phyloP scores from a whole-genome alignment of 2,113 vertebrate species.

The Malurus melanocephalus region DNA sequence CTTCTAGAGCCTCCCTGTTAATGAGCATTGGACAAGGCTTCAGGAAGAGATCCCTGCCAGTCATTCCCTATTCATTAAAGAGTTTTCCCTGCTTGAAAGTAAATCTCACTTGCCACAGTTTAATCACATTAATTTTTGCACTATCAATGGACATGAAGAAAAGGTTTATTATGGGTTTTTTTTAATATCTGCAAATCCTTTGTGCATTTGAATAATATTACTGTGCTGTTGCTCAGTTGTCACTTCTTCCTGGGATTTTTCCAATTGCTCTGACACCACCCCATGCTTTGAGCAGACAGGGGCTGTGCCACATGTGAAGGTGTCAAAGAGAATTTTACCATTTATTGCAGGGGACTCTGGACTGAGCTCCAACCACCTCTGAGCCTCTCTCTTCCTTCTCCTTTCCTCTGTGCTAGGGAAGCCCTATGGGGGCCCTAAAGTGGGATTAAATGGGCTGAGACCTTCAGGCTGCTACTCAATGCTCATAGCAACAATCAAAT shows the following conservation, averaged over 20 bases:
- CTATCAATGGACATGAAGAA: neutral
- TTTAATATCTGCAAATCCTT: neutral
- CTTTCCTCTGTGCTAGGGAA: neutral
- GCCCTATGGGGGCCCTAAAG: neutral
- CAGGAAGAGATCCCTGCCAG: neutral
- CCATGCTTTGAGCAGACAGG: neutral
- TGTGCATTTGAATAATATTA: neutral
- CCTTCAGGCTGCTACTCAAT: neutral
- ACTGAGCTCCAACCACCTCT: neutral
- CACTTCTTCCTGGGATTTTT: neutral
- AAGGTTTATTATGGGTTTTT: neutral
- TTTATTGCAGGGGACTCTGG: neutral
- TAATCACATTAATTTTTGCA: constrained; percentile 3
- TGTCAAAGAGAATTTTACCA: neutral
- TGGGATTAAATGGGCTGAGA: neutral
- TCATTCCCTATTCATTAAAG: neutral
- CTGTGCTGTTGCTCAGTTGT: neutral
- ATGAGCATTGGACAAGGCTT: constrained; percentile 16
- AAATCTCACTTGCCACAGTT: constrained; percentile 27
- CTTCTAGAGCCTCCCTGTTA: neutral
- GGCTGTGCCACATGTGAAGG: neutral
- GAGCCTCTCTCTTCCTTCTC: neutral
- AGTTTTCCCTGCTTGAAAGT: constrained; percentile 10
- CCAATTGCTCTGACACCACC: neutral
- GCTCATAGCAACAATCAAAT: neutral